These are phyloP conservation scores for Synanthedon tipuliformis DNA, from an alignment of 2,888 invertebrate genomes.

Conservation along the genomic window DNA sequence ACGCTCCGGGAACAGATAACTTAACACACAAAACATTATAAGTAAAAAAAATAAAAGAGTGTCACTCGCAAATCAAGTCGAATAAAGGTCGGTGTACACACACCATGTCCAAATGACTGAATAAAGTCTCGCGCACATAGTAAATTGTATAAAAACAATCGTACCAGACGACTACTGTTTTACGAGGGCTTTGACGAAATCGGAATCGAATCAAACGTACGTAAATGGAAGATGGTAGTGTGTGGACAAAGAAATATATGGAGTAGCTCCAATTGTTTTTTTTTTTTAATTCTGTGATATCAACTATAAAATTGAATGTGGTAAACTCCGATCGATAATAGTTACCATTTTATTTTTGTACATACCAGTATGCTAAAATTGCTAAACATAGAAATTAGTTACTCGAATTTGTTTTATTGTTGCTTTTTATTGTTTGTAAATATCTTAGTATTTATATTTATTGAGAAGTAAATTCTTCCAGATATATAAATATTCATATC, in stretches of 20 bases:
- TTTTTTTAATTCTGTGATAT: too few species aligned
- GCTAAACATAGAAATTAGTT: too few species aligned
- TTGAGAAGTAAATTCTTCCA: too few species aligned
- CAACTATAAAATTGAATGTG: too few species aligned
- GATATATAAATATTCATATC: too few species aligned
- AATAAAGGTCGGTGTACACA: constrained; percentile 39
- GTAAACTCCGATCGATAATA: too few species aligned
- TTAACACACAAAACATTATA: constrained; percentile 42
- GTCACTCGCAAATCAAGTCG: constrained; percentile 63
- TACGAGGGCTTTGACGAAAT: constrained; percentile 64
- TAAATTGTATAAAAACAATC: constrained; percentile 68
- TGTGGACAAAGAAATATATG: constrained; percentile 17
- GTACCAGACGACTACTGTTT: constrained; percentile 50
- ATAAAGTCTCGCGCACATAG: constrained; percentile 37
- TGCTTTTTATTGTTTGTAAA: too few species aligned
- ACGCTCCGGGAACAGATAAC: constrained; percentile 49
- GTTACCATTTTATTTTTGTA: too few species aligned
- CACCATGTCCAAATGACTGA: constrained; percentile 47
- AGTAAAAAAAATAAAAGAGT: constrained; percentile 35
- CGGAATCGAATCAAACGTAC: constrained; percentile 60
- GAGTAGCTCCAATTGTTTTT: constrained; percentile 14
- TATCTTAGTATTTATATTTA: too few species aligned
- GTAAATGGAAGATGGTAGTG: constrained; percentile 56
- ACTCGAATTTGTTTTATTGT: too few species aligned
- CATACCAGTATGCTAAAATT: too few species aligned